These are phyloP conservation scores for Diglossa cyanea DNA, from an alignment of 2,797 vertebrate species.

Conservation along the genomic window DNA sequence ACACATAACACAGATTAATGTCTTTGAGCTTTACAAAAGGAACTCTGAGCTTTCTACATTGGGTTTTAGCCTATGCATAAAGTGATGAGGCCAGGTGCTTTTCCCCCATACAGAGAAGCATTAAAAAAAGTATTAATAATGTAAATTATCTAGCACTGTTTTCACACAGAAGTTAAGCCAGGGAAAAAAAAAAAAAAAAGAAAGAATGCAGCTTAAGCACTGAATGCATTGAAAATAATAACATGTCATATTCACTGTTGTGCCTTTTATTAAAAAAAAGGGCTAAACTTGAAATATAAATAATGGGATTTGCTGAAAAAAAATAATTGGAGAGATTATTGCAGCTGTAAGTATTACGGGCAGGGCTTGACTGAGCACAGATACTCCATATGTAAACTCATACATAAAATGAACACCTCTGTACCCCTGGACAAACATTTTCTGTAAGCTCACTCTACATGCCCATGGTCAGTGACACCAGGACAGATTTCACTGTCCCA, in stretches of 20 bases:
- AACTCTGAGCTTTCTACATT: background rate
- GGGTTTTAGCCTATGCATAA: slow-evolving; percentile 33
- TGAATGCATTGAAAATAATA: slow-evolving; percentile 9
- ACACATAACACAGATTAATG: slow-evolving; percentile 70
- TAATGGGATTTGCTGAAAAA: slow-evolving; percentile 31
- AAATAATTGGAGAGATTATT: background rate
- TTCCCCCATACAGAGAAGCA: background rate
- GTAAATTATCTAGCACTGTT: slow-evolving; percentile 9
- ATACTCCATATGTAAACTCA: background rate
- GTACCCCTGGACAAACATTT: background rate
- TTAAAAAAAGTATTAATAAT: slow-evolving; percentile 5
- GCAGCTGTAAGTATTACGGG: background rate
- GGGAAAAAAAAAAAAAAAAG: background rate
- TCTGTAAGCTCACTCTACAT: background rate
- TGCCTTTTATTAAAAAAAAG: background rate
- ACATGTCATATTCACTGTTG: slow-evolving; percentile 26
- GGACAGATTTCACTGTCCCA: slow-evolving; percentile 24
- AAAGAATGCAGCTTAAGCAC: background rate
- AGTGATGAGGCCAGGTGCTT: background rate
- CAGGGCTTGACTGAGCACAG: background rate
- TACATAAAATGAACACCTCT: background rate
- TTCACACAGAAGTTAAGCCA: slow-evolving; percentile 34
- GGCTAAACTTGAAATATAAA: slow-evolving; percentile 3
- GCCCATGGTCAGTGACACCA: background rate
- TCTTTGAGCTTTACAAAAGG: slow-evolving; percentile 39